Conservation (phyloP, 2,113 vertebrate genomes). For the Alosa alosa region DNA sequence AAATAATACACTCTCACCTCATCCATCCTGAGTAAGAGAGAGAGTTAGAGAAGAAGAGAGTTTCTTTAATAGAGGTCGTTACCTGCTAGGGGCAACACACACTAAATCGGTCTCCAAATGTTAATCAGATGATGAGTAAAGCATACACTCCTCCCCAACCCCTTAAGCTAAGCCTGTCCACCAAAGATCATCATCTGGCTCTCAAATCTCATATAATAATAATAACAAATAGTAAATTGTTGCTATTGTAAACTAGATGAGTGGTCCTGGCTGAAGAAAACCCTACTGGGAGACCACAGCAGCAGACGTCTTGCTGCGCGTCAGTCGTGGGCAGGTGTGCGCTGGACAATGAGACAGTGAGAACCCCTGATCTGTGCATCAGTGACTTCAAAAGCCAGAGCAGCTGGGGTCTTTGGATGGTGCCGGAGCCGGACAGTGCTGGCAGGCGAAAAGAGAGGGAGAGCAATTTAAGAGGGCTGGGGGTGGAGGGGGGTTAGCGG, state of each 20-base stretch:
- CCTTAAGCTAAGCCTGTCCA: too few relatives aligned
- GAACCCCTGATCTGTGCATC: constrained; percentile 21
- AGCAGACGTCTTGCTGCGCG: neutral
- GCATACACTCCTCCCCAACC: too few relatives aligned
- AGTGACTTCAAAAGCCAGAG: constrained; percentile 31
- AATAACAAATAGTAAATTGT: neutral
- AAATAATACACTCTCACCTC: neutral
- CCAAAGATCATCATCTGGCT: too few relatives aligned
- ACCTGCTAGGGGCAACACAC: neutral
- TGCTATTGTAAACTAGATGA: neutral
- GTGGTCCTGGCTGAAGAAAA: neutral
- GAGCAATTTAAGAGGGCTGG: neutral
- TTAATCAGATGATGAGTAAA: too few relatives aligned
- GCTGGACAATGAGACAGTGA: constrained; percentile 26
- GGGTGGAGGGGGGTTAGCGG: neutral
- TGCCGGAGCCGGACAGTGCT: constrained; percentile 32
- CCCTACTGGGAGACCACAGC: neutral
- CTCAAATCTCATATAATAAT: too few relatives aligned
- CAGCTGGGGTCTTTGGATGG: constrained; percentile 35
- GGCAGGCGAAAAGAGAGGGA: constrained; percentile 33
- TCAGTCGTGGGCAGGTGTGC: neutral
- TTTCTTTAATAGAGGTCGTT: neutral
- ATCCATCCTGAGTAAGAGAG: neutral
- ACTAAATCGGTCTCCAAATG: neutral
- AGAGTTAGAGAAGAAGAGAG: too few relatives aligned